phyloP scores from a whole-genome alignment of 2,888 invertebrate species.

The Scaptomyza flava region DNA sequence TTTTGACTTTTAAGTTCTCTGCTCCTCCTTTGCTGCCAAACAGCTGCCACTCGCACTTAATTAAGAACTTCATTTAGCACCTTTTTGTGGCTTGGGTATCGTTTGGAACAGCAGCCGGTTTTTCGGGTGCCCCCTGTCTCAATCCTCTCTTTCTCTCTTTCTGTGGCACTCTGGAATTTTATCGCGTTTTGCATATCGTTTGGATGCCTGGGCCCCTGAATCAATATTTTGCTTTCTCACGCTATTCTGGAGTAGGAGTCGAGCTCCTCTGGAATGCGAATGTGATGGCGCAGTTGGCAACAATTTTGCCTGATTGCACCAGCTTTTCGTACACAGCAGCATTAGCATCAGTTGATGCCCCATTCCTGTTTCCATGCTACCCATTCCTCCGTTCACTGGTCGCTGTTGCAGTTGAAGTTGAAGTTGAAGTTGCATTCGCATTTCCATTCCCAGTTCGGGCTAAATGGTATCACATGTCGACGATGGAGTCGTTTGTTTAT shows the following conservation, averaged over 20 bases:
- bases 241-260: conserved; percentile 62
- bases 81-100: conserved; percentile 43
- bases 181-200: conserved; percentile 78
- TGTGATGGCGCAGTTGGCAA: conserved; percentile 68
- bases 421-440: conserved; percentile 3
- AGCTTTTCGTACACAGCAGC: conserved; percentile 37
- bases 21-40: conserved; percentile 24
- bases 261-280: conserved; percentile 63
- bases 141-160: not conserved
- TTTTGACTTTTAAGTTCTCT: conserved; percentile 10
- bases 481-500: conserved; percentile 51
- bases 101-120: conserved; percentile 54
- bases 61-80: conserved; percentile 80
- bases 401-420: conserved; percentile 14
- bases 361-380: not conserved
- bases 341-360: conserved; percentile 10
- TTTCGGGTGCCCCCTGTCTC: conserved; percentile 24
- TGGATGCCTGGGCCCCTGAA: conserved; percentile 51
- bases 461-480: conserved; percentile 78
- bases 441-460: conserved; percentile 33
- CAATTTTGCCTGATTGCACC: conserved; percentile 75
- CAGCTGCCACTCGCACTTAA: conserved; percentile 74
- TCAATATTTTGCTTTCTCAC: conserved; percentile 80
- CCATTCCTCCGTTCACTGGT: conserved; percentile 7
- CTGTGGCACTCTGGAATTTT: conserved; percentile 66